Conservation (phyloP, 2,113 vertebrate genomes). For the Takifugu flavidus region DNA sequence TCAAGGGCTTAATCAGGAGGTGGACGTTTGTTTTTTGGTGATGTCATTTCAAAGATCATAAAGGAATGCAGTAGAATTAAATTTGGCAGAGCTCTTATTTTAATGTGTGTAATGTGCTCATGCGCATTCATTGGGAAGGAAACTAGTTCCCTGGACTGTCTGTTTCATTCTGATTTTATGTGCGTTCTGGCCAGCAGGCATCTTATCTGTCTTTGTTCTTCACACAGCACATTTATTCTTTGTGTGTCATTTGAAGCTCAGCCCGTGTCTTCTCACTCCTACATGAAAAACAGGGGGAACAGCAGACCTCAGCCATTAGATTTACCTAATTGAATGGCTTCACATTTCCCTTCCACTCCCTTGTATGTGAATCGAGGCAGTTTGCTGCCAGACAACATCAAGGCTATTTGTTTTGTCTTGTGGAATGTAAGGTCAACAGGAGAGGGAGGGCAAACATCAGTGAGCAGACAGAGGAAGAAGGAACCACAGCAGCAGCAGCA, state of each 20-base stretch:
- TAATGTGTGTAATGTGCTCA: neutral
- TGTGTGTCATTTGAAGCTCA: slow-evolving; percentile 39
- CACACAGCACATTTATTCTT: slow-evolving; percentile 16
- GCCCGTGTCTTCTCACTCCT: slow-evolving; percentile 25
- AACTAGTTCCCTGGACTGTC: slow-evolving; percentile 24
- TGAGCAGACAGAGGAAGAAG: slow-evolving; percentile 34
- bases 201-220: slow-evolving; percentile 49
- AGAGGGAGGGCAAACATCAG: slow-evolving; percentile 58
- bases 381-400: slow-evolving; percentile 65
- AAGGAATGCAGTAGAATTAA: slow-evolving; percentile 4
- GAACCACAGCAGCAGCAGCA: slow-evolving; percentile 25
- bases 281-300: slow-evolving; percentile 28
- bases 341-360: slow-evolving; percentile 61
- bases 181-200: slow-evolving; percentile 38
- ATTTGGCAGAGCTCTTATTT: slow-evolving; percentile 9
- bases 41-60: neutral
- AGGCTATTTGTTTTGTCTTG: slow-evolving; percentile 74
- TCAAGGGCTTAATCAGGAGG: neutral
- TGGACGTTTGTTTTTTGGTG: neutral
- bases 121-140: slow-evolving; percentile 1
- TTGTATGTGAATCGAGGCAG: slow-evolving; percentile 62
- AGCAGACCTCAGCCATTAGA: slow-evolving; percentile 52
- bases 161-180: slow-evolving; percentile 38
- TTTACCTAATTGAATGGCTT: slow-evolving; percentile 70
- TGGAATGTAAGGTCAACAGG: slow-evolving; percentile 68